Conservation (phyloP, 2,797 vertebrate genomes). For the Adrianichthys oophorus region DNA sequence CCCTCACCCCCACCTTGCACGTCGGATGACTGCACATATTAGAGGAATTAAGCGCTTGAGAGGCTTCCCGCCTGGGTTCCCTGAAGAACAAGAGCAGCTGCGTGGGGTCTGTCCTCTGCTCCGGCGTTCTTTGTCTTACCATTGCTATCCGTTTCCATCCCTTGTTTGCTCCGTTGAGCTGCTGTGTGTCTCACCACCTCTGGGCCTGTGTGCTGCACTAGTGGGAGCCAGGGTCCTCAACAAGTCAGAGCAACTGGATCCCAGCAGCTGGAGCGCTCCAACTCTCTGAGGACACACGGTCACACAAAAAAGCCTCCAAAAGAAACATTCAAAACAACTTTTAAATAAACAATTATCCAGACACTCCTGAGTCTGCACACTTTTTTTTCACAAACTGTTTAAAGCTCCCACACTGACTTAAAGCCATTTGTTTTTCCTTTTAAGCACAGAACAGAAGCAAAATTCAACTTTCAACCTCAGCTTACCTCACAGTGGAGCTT, state of each 20-base stretch:
- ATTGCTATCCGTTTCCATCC: conserved; percentile 62
- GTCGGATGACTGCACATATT: conserved; percentile 86
- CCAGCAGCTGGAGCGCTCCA: conserved; percentile 63
- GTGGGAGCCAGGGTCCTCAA: conserved; percentile 73
- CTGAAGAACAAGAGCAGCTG: conserved; percentile 97
- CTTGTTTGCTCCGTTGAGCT: conserved; percentile 60
- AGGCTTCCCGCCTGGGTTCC: conserved; percentile 88
- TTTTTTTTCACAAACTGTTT: conserved; percentile 16
- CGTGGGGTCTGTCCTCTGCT: conserved; percentile 81
- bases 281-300: conserved; percentile 44
- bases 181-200: conserved; percentile 76
- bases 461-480: too few species aligned
- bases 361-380: conserved; percentile 5
- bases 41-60: conserved; percentile 91
- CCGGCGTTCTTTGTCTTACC: conserved; percentile 67
- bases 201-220: conserved; percentile 76
- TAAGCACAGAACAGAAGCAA: not conserved
- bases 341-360: conserved; percentile 15
- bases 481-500: too few species aligned
- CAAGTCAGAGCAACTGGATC: conserved; percentile 63
- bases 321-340: conserved; percentile 21
- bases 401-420: not conserved
- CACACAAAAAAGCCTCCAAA: conserved; percentile 13
- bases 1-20: conserved; percentile 64
- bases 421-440: not conserved